Evolutionary conservation across 1,140 invertebrate genomes (phyloP).

Genomic region (Cydia amplana): DNA sequence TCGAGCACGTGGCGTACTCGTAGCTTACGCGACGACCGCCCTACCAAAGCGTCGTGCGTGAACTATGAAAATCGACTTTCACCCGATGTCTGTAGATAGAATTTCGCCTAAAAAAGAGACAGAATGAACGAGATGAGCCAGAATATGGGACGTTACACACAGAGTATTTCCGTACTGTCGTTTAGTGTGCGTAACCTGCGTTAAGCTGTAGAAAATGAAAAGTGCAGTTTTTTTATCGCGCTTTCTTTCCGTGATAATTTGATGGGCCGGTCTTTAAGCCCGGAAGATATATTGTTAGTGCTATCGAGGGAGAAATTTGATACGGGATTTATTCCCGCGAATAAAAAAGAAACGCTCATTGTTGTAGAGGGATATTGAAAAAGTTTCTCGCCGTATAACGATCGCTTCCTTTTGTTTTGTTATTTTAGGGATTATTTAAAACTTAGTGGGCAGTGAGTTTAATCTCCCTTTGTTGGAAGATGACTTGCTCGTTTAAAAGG

Average conservation of each 20-base stretch:
- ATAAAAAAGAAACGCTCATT: conserved; percentile 60
- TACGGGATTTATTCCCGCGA: conserved; percentile 47
- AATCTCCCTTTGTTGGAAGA: conserved; percentile 50
- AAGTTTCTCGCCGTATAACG: conserved; percentile 57
- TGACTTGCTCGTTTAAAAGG: conserved; percentile 54
- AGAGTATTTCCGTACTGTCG: conserved; percentile 72
- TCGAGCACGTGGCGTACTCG: conserved; percentile 68
- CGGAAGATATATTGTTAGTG: conserved; percentile 44
- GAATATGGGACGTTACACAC: conserved; percentile 73
- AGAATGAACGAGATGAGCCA: conserved; percentile 61
- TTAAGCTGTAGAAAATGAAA: conserved; percentile 59
- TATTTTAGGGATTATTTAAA: conserved; percentile 58
- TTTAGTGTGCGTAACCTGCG: conserved; percentile 61
- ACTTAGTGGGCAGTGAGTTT: conserved; percentile 52
- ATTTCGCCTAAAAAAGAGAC: conserved; percentile 53
- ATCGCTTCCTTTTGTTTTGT: conserved; percentile 54
- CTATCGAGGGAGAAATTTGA: conserved; percentile 50
- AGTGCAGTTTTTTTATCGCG: conserved; percentile 57
- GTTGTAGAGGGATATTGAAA: conserved; percentile 69
- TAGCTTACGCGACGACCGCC: conserved; percentile 72
- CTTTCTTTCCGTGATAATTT: conserved; percentile 41
- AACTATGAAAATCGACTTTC: conserved; percentile 70
- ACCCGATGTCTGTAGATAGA: conserved; percentile 48
- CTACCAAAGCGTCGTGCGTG: conserved; percentile 62
- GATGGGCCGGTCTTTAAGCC: conserved; percentile 41